These are phyloP conservation scores for Triplophysa rosa DNA, from an alignment of 2,113 vertebrate species.

Conservation along the genomic window DNA sequence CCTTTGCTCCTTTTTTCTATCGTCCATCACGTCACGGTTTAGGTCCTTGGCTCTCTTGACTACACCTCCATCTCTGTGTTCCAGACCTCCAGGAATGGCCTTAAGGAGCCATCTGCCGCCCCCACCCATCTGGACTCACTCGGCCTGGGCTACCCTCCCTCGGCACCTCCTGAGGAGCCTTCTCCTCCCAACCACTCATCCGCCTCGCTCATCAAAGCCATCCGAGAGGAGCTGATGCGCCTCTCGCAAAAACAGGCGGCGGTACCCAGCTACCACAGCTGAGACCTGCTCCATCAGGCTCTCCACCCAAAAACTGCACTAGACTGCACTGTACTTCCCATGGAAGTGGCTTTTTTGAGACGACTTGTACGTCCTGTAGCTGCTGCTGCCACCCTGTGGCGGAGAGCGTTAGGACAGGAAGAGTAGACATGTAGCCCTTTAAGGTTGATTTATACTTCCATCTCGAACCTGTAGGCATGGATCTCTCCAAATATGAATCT, in stretches of 20 bases:
- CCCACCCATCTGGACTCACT: conserved; percentile 78
- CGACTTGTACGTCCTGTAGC: conserved; percentile 1
- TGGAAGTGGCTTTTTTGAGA: conserved; percentile 54
- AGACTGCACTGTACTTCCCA: conserved; percentile 72
- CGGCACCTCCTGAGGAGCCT: conserved; percentile 80
- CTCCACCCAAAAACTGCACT: conserved; percentile 47
- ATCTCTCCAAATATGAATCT: too few relatives aligned
- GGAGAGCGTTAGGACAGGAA: conserved; percentile 30
- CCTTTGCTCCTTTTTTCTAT: background rate
- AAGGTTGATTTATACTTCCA: background rate
- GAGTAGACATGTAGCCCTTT: conserved; percentile 11
- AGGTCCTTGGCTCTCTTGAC: conserved; percentile 76
- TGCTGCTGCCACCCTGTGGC: conserved; percentile 33
- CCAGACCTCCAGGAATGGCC: conserved; percentile 82
- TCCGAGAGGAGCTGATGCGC: conserved; percentile 94
- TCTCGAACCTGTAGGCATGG: too few relatives aligned
- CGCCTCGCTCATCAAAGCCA: conserved; percentile 97
- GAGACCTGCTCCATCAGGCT: conserved; percentile 66
- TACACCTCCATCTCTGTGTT: conserved; percentile 82
- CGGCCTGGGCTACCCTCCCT: conserved; percentile 79
- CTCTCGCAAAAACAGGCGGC: conserved; percentile 95
- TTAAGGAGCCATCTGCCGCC: conserved; percentile 82
- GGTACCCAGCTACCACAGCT: conserved; percentile 90
- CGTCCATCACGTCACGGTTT: background rate
- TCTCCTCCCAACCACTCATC: conserved; percentile 90